Evolutionary conservation across 2,113 vertebrate species (phyloP).

Genomic region (Vulpes vulpes): DNA sequence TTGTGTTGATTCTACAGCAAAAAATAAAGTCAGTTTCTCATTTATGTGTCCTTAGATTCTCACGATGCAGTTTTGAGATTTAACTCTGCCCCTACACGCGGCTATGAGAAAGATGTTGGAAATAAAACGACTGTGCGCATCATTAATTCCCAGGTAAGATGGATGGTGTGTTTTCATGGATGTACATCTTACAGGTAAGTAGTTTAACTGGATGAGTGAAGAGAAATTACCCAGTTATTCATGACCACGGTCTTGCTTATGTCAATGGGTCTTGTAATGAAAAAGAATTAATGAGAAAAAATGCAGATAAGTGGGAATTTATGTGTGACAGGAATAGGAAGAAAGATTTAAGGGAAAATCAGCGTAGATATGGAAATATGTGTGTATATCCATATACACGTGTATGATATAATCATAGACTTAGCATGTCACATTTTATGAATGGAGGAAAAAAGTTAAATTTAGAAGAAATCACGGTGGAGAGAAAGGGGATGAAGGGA

Average conservation of each 20-base stretch:
- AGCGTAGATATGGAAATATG: background rate
- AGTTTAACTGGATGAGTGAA: background rate
- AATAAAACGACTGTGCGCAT: slow-evolving; percentile 98
- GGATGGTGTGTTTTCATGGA: background rate
- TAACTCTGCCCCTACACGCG: slow-evolving; percentile 96
- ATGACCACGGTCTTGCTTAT: background rate
- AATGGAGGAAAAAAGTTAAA: background rate
- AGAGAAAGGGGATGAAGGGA: background rate
- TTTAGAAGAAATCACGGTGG: background rate
- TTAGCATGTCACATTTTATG: background rate
- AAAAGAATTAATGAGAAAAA: background rate
- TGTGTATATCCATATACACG: background rate
- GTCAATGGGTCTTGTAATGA: background rate
- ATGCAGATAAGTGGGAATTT: background rate
- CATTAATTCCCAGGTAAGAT: slow-evolving; percentile 97
- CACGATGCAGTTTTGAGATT: slow-evolving; percentile 98
- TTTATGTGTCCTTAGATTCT: slow-evolving; percentile 90
- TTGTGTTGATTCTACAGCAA: slow-evolving; percentile 52
- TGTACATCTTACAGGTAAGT: background rate
- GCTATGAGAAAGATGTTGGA: slow-evolving; percentile 97
- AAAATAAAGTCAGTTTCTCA: slow-evolving; percentile 59
- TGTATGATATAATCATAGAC: background rate
- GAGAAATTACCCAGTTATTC: background rate
- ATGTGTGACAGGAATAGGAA: background rate
- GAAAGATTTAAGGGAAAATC: background rate